A percentile compares a stretch with the other conserved stretches of the same genome.
Conservation (phyloP, 2,888 invertebrate genomes). For the Nomada ferruginata region DNA sequence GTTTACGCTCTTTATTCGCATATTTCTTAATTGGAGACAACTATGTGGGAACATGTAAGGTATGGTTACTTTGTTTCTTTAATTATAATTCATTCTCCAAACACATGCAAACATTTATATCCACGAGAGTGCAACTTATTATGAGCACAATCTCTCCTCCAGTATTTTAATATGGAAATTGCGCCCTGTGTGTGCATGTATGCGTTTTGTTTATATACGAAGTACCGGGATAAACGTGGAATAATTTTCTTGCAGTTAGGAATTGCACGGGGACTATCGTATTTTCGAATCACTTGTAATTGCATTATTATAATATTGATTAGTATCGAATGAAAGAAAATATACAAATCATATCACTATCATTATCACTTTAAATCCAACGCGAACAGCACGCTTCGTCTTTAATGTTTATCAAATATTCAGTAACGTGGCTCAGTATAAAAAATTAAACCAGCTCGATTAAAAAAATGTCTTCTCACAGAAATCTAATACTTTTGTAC, state of each 20-base stretch:
- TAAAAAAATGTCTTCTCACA: too few species aligned
- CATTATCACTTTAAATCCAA: too few species aligned
- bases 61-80: neutral
- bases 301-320: neutral
- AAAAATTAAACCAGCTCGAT: too few species aligned
- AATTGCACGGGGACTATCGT: too few species aligned
- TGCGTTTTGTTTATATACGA: neutral
- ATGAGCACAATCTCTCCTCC: neutral
- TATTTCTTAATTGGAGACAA: neutral
- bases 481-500: too few species aligned
- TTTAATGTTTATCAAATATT: too few species aligned
- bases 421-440: too few species aligned
- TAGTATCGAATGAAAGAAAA: neutral
- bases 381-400: too few species aligned
- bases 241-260: neutral
- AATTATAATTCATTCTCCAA: conserved; percentile 1
- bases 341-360: too few species aligned
- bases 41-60: neutral
- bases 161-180: conserved; percentile 12
- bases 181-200: neutral
- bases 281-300: neutral
- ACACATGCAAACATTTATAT: conserved; percentile 10
- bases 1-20: neutral
- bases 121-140: neutral
- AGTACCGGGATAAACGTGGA: neutral